These are phyloP conservation scores for Phengaris arion DNA, from an alignment of 2,888 invertebrate species.

Conservation along the genomic window DNA sequence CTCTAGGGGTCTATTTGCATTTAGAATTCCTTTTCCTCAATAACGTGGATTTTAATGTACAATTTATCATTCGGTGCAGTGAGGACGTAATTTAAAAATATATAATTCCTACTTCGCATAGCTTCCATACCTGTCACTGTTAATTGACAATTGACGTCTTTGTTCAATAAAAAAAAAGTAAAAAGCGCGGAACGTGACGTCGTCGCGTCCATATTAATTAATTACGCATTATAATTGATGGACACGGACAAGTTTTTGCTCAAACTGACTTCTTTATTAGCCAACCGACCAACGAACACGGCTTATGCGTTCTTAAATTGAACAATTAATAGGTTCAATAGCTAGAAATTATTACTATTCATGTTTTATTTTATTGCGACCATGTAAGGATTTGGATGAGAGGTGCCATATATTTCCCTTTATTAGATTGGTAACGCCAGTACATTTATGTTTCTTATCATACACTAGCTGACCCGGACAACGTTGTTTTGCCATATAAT, in stretches of 20 bases:
- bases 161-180: constrained; percentile 5
- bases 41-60: background rate
- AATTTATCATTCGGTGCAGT: background rate
- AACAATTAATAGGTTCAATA: background rate
- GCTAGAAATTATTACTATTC: background rate
- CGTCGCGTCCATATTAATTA: constrained; percentile 25
- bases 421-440: no score
- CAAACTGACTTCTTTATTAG: constrained; percentile 23
- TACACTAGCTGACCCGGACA: background rate
- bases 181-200: constrained; percentile 25
- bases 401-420: no score
- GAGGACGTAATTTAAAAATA: constrained; percentile 1
- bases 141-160: constrained; percentile 26
- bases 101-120: constrained; percentile 10
- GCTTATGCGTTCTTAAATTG: constrained; percentile 15
- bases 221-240: constrained; percentile 20
- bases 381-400: background rate
- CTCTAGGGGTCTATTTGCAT: constrained; percentile 1
- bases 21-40: constrained; percentile 7
- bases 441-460: background rate
- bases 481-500: no score
- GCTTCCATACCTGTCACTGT: constrained; percentile 22
- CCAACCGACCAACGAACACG: constrained; percentile 1
- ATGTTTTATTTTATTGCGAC: background rate
- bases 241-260: constrained; percentile 4